phyloP scores from a whole-genome alignment of 2,888 invertebrate genomes.

The Malacosoma neustria region DNA sequence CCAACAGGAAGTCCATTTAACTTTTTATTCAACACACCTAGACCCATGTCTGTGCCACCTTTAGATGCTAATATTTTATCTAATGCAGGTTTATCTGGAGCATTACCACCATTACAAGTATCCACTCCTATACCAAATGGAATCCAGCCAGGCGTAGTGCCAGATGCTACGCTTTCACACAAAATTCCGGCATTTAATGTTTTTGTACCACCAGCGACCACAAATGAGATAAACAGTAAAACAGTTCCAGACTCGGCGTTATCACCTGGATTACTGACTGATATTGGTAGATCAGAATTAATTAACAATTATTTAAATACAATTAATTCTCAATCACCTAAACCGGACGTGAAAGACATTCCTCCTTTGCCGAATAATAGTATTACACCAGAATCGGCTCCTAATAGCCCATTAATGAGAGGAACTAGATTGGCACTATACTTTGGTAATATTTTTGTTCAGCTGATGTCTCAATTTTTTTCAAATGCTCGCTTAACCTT shows the following conservation, averaged over 20 bases:
- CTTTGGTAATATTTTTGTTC: constrained; percentile 45
- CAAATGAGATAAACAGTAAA: background rate
- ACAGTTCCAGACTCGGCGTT: background rate
- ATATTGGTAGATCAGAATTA: constrained; percentile 17
- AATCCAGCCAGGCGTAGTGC: background rate
- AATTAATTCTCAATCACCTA: constrained; percentile 5
- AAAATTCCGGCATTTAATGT: background rate
- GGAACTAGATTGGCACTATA: constrained; percentile 39
- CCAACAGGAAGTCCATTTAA: background rate
- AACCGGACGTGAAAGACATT: constrained; percentile 1
- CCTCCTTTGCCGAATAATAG: background rate
- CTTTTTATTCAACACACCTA: background rate
- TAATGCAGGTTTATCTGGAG: background rate
- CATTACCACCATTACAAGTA: background rate
- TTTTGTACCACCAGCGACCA: background rate
- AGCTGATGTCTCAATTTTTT: constrained; percentile 42
- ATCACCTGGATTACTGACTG: constrained; percentile 16
- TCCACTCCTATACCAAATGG: background rate
- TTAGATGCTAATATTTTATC: too few relatives aligned
- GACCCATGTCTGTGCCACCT: background rate
- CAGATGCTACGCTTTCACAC: background rate
- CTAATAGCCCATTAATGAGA: constrained; percentile 15
- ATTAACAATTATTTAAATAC: constrained; percentile 18
- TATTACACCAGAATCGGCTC: background rate
- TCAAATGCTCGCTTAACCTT: constrained; percentile 33